Conservation (phyloP, 1,140 invertebrate genomes). For the Sycophaga agraensis region DNA sequence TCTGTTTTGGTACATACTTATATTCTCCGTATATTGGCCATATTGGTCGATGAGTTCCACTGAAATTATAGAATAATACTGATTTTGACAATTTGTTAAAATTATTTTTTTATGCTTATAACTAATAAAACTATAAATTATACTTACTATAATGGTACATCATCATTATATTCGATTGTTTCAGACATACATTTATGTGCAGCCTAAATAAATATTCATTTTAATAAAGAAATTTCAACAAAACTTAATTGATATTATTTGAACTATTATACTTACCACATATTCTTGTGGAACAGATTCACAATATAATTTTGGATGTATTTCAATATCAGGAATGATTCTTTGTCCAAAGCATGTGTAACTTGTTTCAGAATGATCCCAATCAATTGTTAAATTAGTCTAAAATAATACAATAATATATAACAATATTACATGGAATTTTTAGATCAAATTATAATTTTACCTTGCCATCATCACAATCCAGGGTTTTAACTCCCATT, state of each 20-base stretch:
- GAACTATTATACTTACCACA: constrained; percentile 53
- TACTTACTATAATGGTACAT: constrained; percentile 60
- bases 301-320: constrained; percentile 60
- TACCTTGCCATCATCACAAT: constrained; percentile 75
- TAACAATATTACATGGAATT: constrained; percentile 10
- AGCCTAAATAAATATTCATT: constrained; percentile 56
- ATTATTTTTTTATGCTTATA: not conserved
- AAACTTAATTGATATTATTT: not conserved
- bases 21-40: constrained; percentile 86
- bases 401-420: constrained; percentile 45
- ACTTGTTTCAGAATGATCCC: constrained; percentile 65
- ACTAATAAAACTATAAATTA: not conserved
- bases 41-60: constrained; percentile 77
- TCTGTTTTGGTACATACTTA: constrained; percentile 74
- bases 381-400: constrained; percentile 72
- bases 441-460: not conserved
- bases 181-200: constrained; percentile 71
- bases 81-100: not conserved
- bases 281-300: constrained; percentile 65
- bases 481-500: constrained; percentile 59
- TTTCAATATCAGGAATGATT: constrained; percentile 53
- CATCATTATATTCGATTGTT: constrained; percentile 65
- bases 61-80: constrained; percentile 50
- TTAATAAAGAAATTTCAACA: constrained; percentile 23
- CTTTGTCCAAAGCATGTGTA: constrained; percentile 67